These are phyloP conservation scores for Allophyes oxyacanthae DNA, from an alignment of 2,888 invertebrate species.

Conservation along the genomic window DNA sequence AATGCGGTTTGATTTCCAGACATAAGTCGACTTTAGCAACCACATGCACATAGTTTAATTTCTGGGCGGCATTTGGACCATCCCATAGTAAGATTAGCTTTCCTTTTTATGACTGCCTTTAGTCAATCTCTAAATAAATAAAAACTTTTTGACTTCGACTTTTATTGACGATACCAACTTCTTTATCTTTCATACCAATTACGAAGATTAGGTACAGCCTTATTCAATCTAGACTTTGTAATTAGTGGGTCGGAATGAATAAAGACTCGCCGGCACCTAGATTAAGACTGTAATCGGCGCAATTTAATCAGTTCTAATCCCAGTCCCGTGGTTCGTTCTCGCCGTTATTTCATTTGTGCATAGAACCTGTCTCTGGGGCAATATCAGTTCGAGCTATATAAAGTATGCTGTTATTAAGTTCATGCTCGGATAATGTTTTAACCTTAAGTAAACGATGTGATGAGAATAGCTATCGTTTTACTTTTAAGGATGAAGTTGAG, in stretches of 20 bases:
- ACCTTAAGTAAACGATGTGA: neutral
- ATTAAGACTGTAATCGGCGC: constrained; percentile 44
- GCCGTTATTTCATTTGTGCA: constrained; percentile 49
- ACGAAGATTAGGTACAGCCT: constrained; percentile 1
- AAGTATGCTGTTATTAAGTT: constrained; percentile 12
- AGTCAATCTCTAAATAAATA: too few relatives aligned
- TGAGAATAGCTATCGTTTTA: constrained; percentile 5
- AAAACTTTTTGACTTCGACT: too few relatives aligned
- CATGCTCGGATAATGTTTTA: constrained; percentile 3
- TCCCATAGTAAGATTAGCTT: too few relatives aligned
- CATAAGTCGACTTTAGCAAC: too few relatives aligned
- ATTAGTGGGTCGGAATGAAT: constrained; percentile 44
- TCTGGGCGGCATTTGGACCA: too few relatives aligned
- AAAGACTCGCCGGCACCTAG: constrained; percentile 25
- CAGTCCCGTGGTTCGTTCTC: constrained; percentile 21
- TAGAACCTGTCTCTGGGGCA: constrained; percentile 37
- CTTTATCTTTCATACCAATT: constrained; percentile 4
- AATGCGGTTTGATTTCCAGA: too few relatives aligned
- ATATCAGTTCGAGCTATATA: constrained; percentile 26
- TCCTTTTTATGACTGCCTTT: too few relatives aligned
- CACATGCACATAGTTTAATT: too few relatives aligned
- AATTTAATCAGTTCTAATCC: constrained; percentile 50
- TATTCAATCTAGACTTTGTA: constrained; percentile 28
- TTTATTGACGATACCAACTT: too few relatives aligned
- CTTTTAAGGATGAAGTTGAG: too few relatives aligned